Conservation (phyloP, 2,797 vertebrate genomes). For the Typhlichthys eigenmanni region DNA sequence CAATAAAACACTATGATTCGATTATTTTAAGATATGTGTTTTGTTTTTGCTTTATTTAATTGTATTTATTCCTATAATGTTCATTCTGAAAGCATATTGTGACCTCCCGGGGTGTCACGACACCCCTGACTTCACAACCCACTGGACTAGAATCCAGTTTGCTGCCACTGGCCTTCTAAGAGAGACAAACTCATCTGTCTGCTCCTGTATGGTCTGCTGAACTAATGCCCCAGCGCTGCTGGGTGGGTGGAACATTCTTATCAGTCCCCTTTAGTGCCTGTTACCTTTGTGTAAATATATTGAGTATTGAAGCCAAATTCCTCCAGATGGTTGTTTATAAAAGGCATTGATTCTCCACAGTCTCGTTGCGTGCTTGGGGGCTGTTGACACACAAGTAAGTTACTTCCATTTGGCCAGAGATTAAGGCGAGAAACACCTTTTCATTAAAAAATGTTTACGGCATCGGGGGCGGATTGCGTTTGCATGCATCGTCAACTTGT, state of each 20-base stretch:
- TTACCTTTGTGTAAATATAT: conserved; percentile 61
- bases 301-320: conserved; percentile 50
- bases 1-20: no score
- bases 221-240: conserved; percentile 48
- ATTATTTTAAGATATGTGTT: no score
- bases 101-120: no score
- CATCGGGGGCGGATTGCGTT: conserved; percentile 28
- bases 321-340: conserved; percentile 58
- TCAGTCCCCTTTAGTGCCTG: conserved; percentile 29
- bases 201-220: conserved; percentile 55
- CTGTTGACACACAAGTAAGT: conserved; percentile 51
- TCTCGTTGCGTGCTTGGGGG: conserved; percentile 37
- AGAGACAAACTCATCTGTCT: conserved; percentile 16
- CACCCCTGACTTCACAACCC: no score
- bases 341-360: conserved; percentile 50
- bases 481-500: conserved; percentile 48
- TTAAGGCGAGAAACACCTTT: conserved; percentile 50
- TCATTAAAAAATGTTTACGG: conserved; percentile 47
- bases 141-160: conserved; percentile 41
- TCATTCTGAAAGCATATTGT: no score
- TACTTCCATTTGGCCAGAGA: conserved; percentile 55
- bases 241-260: conserved; percentile 51
- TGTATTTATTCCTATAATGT: no score
- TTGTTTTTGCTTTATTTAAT: no score
- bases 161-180: background rate